Evolutionary conservation across 2,797 vertebrate species (phyloP), one percentile per base, ranked within the genome.

Genomic region (Malacoctenus gilli): DNA sequence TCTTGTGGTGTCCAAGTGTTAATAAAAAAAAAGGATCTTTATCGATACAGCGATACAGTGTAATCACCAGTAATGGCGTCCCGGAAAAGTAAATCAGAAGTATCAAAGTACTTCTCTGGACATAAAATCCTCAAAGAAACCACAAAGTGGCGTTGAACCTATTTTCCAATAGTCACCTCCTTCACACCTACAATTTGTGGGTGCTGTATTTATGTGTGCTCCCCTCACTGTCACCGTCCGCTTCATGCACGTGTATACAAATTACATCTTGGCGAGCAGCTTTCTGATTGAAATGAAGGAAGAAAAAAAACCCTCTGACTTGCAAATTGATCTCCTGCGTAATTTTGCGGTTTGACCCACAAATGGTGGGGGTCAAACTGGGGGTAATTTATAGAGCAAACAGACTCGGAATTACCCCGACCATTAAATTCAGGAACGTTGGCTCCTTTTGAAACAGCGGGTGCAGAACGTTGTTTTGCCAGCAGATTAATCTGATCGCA

Each of bases 261-360:
- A n/a, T 58, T 64, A 8, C 34, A 53, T 51, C 62, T 62, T 59
- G 15, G 8, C 49, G 18, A 1, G 30, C 7, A 19, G 59, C 75
- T 77, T 53, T 59, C 32, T 8, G 39, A 68, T 66, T 72, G 25
- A 9, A 2, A 28, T 28, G 25, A 28, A 28, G 9, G 25, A 11
- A 11, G 2, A 11, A 11, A 32, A 32, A 54, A 63, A 72, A 75
- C 25, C 35, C 15, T 55, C 18, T 5, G 49, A 49, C 63, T 71
- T 72, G 48, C 70, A 83, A 85, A 80, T 80, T 66, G 77, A 75
- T 83, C 68, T 79, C 79, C n/a, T 12, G 59, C 62, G 43, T 87
- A 71, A 68, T 84, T 85, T 78, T 85, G 80, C 39, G 85, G 89
- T 86, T 76, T 85, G 79, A 85, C 79, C 70, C 71, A 22, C 20